phyloP scores from a whole-genome alignment of 2,113 vertebrate species.

The Centrocercus urophasianus region DNA sequence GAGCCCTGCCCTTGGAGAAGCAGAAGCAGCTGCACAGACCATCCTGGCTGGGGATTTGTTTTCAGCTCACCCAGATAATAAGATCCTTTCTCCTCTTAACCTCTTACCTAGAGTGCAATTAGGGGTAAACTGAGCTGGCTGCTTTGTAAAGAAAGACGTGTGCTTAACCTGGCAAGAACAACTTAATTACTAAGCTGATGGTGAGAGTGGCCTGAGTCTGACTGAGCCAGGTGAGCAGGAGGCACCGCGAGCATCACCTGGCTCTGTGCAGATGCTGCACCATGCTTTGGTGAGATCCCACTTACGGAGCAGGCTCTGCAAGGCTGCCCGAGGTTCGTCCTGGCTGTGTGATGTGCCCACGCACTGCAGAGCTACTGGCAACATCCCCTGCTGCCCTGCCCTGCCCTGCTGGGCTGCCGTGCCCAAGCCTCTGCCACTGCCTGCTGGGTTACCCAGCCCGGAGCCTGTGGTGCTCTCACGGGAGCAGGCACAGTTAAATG shows the following conservation, averaged over 20 bases:
- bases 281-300: constrained; percentile 17
- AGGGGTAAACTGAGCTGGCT: constrained; percentile 63
- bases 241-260: background rate
- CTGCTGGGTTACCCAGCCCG: background rate
- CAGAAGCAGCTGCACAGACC: constrained; percentile 49
- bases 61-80: constrained; percentile 57
- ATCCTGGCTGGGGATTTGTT: constrained; percentile 48
- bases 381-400: background rate
- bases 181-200: constrained; percentile 47
- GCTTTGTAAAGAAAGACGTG: constrained; percentile 30
- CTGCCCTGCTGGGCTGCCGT: background rate
- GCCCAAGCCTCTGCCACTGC: rapidly evolving
- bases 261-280: background rate
- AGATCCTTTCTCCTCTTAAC: constrained; percentile 70
- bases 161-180: constrained; percentile 54
- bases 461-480: background rate
- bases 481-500: constrained; percentile 62
- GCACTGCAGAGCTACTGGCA: background rate
- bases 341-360: background rate
- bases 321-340: background rate
- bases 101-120: constrained; percentile 72
- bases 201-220: constrained; percentile 18
- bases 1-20: constrained; percentile 49
- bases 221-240: constrained; percentile 50
- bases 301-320: background rate